Evolutionary conservation across 2,888 invertebrate species (phyloP).

Genomic region (Drosophila eohydei): DNA sequence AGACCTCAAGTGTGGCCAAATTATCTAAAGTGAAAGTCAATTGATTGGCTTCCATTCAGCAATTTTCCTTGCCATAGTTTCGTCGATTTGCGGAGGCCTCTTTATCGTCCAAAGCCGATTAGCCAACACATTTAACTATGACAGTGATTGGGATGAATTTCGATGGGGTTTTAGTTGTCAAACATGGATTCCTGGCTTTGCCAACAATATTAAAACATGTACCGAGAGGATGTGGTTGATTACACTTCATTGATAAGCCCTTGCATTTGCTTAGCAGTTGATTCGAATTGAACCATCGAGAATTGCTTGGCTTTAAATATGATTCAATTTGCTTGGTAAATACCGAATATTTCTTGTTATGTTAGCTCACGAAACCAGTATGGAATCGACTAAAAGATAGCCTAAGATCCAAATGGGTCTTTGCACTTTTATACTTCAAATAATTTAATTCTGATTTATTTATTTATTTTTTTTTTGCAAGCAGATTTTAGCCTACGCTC

Average conservation of each 20-base stretch:
- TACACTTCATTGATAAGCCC: constrained; percentile 32
- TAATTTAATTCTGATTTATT: too few species aligned
- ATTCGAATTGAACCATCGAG: constrained; percentile 3
- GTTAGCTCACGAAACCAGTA: too few species aligned
- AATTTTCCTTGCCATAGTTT: constrained; percentile 30
- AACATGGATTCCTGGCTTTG: constrained; percentile 50
- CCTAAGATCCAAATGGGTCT: neutral
- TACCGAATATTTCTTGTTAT: neutral
- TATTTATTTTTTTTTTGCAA: neutral
- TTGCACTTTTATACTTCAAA: neutral
- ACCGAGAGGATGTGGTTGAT: constrained; percentile 29
- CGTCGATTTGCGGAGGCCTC: constrained; percentile 2
- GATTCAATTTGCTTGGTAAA: constrained; percentile 22
- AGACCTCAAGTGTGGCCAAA: constrained; percentile 33
- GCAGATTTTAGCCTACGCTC: too few species aligned
- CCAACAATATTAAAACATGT: constrained; percentile 16
- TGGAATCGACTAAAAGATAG: neutral
- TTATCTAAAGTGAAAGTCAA: constrained; percentile 63
- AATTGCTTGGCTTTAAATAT: constrained; percentile 13
- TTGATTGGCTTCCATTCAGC: constrained; percentile 71
- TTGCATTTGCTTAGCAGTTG: constrained; percentile 24
- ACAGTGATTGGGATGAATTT: constrained; percentile 24
- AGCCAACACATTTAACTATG: constrained; percentile 47
- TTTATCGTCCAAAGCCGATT: constrained; percentile 58
- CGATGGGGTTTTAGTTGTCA: constrained; percentile 33